These are phyloP conservation scores for Tamias sibiricus DNA, from an alignment of 2,113 vertebrate genomes.

Conservation along the genomic window DNA sequence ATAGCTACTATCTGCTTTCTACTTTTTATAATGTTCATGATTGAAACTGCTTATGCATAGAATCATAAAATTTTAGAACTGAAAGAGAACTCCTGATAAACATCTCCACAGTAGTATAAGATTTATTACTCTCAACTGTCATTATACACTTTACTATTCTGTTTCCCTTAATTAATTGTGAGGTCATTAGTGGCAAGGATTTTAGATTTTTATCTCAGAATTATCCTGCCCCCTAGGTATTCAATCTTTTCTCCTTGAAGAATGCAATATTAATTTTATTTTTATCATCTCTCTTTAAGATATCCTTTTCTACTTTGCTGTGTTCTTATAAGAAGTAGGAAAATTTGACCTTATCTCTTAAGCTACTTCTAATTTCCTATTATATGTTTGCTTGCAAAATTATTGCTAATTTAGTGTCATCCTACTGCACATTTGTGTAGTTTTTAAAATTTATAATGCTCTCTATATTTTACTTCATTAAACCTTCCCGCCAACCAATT, in stretches of 20 bases:
- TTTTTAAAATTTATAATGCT: background rate
- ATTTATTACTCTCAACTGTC: slow-evolving; percentile 12
- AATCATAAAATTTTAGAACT: background rate
- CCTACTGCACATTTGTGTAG: background rate
- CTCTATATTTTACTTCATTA: background rate
- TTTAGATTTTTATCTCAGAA: slow-evolving; percentile 24
- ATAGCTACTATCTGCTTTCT: background rate
- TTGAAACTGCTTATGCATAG: background rate
- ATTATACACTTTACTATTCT: background rate
- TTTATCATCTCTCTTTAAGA: background rate
- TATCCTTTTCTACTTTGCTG: background rate
- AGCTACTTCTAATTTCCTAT: background rate
- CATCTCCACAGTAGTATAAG: background rate
- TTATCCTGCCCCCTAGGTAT: background rate
- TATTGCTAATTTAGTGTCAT: background rate
- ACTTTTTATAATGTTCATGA: slow-evolving; percentile 2
- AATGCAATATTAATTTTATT: background rate
- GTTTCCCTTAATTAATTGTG: background rate
- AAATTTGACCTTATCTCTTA: background rate
- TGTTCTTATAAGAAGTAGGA: background rate
- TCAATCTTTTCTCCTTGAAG: background rate
- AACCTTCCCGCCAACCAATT: background rate
- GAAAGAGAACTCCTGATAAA: background rate
- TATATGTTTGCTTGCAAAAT: background rate
- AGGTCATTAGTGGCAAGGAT: background rate